A percentile compares a stretch with the other conserved stretches of the same genome.
These are phyloP conservation scores for Stegodyphus dumicola DNA, from an alignment of 1,140 invertebrate species.

Conservation along the genomic window DNA sequence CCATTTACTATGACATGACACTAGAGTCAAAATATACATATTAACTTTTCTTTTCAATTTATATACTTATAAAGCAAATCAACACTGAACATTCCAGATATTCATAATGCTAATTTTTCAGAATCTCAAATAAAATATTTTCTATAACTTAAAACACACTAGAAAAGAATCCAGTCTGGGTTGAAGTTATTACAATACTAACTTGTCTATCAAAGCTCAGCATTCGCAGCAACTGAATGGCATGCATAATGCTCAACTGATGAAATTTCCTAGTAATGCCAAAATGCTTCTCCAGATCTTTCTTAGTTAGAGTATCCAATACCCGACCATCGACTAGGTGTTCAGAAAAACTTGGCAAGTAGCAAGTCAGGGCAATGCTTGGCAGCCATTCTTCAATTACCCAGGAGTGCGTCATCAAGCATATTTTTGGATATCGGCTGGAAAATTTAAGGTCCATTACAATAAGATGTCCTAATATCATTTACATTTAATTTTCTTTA, in stretches of 20 bases:
- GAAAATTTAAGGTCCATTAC: conserved; percentile 66
- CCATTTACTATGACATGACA: too few species aligned
- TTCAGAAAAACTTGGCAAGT: conserved; percentile 87
- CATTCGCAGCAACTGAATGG: conserved; percentile 88
- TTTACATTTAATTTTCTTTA: too few species aligned
- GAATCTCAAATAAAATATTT: too few species aligned
- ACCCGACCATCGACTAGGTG: conserved; percentile 92
- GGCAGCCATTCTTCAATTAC: conserved; percentile 91
- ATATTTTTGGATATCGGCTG: conserved; percentile 87
- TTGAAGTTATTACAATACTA: neutral
- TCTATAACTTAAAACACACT: too few species aligned
- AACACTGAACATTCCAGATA: too few species aligned
- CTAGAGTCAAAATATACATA: too few species aligned
- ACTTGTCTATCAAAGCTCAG: conserved; percentile 93
- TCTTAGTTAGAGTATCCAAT: conserved; percentile 90
- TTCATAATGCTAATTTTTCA: too few species aligned
- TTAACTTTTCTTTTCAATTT: too few species aligned
- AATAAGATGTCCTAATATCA: neutral
- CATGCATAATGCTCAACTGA: conserved; percentile 92
- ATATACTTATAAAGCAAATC: too few species aligned
- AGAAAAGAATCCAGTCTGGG: too few species aligned
- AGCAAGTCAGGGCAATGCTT: conserved; percentile 88
- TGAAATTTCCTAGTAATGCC: conserved; percentile 89
- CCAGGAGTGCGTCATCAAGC: conserved; percentile 88
- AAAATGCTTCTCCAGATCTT: conserved; percentile 92